A percentile compares a stretch with the other conserved stretches of the same genome.
These are phyloP conservation scores for Ascaphus truei DNA, from an alignment of 2,113 vertebrate genomes.

Conservation along the genomic window DNA sequence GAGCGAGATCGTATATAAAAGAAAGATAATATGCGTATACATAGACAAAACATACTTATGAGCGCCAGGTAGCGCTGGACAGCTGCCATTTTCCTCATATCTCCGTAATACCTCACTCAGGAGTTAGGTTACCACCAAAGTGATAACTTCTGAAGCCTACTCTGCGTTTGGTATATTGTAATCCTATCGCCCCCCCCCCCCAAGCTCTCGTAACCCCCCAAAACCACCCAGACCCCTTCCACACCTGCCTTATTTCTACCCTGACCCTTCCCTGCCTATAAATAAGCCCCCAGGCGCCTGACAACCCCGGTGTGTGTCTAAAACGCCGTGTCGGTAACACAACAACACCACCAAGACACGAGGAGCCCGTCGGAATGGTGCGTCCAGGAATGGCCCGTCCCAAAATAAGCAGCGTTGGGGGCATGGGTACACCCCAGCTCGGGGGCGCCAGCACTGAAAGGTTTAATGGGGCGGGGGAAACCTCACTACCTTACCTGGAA, in stretches of 20 bases:
- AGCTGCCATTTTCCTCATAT: not conserved
- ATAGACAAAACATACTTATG: not conserved
- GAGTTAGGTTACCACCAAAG: no score
- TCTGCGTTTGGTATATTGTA: no score
- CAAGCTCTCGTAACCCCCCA: not conserved
- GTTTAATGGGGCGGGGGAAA: not conserved
- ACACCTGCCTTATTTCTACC: no score
- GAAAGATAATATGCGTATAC: no score
- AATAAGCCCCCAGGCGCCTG: not conserved
- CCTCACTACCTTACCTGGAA: not conserved
- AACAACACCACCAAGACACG: not conserved
- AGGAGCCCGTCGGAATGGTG: not conserved
- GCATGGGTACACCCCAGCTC: not conserved
- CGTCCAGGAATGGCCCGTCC: not conserved
- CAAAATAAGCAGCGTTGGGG: conserved; percentile 2
- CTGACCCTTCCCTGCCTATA: no score
- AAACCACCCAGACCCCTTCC: no score
- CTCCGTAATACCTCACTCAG: no score
- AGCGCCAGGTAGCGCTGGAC: not conserved
- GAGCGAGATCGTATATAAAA: no score
- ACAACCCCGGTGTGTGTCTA: not conserved
- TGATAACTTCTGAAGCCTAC: no score
- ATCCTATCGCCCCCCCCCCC: not conserved
- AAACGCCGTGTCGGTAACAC: not conserved
- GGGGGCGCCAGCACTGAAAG: not conserved